Percentiles rank a stretch among this genome's conserved stretches.
Evolutionary conservation across 1,140 invertebrate species (phyloP).

Genomic region (Drosophila mayri): DNA sequence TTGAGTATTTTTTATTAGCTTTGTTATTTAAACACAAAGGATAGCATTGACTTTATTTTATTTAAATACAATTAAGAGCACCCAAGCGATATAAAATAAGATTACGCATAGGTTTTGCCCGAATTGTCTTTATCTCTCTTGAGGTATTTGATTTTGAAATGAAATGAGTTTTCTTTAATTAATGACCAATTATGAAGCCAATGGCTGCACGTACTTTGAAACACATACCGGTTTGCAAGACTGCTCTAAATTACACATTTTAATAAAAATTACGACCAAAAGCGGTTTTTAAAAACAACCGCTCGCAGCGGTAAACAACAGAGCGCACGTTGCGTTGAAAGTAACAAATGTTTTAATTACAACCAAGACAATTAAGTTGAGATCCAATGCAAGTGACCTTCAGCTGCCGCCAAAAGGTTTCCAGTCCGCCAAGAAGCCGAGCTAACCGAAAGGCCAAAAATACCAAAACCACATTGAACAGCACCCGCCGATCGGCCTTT

Average conservation of each 20-base stretch:
- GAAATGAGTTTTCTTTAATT: slow-evolving; percentile 8
- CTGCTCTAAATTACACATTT: slow-evolving; percentile 62
- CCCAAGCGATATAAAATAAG: neutral
- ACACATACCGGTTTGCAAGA: slow-evolving; percentile 53
- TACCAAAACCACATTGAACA: slow-evolving; percentile 21
- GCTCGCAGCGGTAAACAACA: slow-evolving; percentile 18
- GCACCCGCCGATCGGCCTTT: slow-evolving; percentile 39
- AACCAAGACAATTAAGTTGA: slow-evolving; percentile 74
- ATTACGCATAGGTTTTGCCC: neutral
- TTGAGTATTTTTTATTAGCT: neutral
- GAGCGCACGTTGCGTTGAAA: slow-evolving; percentile 65
- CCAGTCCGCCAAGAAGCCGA: slow-evolving; percentile 16
- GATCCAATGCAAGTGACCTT: slow-evolving; percentile 69
- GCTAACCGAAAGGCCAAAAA: slow-evolving; percentile 12
- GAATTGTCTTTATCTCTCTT: neutral
- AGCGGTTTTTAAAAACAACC: slow-evolving; percentile 51
- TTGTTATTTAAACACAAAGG: neutral
- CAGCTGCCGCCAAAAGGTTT: slow-evolving; percentile 61
- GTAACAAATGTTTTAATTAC: slow-evolving; percentile 76
- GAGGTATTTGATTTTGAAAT: slow-evolving; percentile 21
- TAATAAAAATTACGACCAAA: slow-evolving; percentile 64
- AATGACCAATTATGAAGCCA: slow-evolving; percentile 39
- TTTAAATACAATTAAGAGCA: slow-evolving; percentile 4
- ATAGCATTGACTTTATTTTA: slow-evolving; percentile 1
- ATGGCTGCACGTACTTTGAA: slow-evolving; percentile 38